These are phyloP conservation scores for Meghimatium bilineatum DNA, from an alignment of 2,888 invertebrate species.

Conservation along the genomic window DNA sequence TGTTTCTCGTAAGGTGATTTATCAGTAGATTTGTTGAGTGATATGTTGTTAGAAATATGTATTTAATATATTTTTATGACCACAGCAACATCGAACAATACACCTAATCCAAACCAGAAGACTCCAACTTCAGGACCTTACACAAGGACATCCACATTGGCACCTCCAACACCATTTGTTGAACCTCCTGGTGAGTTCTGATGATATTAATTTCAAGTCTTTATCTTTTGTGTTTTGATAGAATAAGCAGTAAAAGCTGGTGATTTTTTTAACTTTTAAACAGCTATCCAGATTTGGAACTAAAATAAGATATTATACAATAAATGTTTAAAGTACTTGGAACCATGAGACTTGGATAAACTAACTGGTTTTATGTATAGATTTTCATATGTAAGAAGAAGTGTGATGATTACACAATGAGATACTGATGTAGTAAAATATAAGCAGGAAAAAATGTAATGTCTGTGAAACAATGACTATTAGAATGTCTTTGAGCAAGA, in stretches of 20 bases:
- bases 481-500: background rate
- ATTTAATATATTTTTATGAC: slow-evolving; percentile 13
- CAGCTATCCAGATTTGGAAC: background rate
- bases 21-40: background rate
- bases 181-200: slow-evolving; percentile 37
- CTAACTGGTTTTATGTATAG: background rate
- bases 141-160: background rate
- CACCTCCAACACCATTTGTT: slow-evolving; percentile 31
- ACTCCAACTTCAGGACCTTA: slow-evolving; percentile 12
- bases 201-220: background rate
- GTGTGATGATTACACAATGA: too few relatives aligned
- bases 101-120: slow-evolving; percentile 5
- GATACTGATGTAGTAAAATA: background rate
- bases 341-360: background rate
- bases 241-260: background rate
- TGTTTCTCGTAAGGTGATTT: too few relatives aligned
- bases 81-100: background rate
- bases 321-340: background rate
- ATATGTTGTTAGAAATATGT: background rate
- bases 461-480: background rate
- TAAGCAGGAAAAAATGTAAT: background rate
- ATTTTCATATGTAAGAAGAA: too few relatives aligned
- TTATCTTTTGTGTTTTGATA: background rate
- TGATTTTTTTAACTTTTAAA: background rate
- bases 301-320: background rate